These are phyloP conservation scores for Crematogaster levior DNA, from an alignment of 2,888 invertebrate species.

Conservation along the genomic window DNA sequence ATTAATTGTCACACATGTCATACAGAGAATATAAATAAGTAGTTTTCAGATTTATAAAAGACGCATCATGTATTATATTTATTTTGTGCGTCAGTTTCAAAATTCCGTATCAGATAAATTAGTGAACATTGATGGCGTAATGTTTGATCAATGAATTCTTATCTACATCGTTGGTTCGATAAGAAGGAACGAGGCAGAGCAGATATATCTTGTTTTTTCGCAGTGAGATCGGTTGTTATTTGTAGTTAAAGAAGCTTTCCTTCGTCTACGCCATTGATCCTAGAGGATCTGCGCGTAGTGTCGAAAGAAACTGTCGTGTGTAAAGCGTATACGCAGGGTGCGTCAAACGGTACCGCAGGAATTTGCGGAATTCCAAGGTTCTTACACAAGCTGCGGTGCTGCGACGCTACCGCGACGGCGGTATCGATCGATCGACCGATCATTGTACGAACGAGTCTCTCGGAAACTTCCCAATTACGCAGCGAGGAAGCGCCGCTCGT, in stretches of 20 bases:
- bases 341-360: constrained; percentile 69
- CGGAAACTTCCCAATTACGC: constrained; percentile 70
- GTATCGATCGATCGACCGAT: constrained; percentile 63
- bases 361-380: constrained; percentile 71
- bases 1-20: background rate
- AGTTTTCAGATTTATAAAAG: background rate
- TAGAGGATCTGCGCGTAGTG: constrained; percentile 51
- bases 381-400: constrained; percentile 39
- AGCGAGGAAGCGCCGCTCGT: constrained; percentile 28
- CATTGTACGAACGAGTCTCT: constrained; percentile 30
- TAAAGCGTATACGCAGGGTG: constrained; percentile 53
- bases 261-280: constrained; percentile 59
- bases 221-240: background rate
- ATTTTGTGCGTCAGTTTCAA: background rate
- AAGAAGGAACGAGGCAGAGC: too few relatives aligned
- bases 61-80: background rate
- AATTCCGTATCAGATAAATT: background rate
- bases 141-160: background rate
- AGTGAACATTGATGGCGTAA: too few relatives aligned
- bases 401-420: constrained; percentile 35
- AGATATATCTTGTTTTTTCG: background rate
- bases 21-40: background rate
- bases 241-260: background rate
- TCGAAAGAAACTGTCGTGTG: constrained; percentile 63
- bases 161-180: background rate